These are phyloP conservation scores for Corythucha ciliata DNA, from an alignment of 2,888 invertebrate genomes.

Conservation along the genomic window DNA sequence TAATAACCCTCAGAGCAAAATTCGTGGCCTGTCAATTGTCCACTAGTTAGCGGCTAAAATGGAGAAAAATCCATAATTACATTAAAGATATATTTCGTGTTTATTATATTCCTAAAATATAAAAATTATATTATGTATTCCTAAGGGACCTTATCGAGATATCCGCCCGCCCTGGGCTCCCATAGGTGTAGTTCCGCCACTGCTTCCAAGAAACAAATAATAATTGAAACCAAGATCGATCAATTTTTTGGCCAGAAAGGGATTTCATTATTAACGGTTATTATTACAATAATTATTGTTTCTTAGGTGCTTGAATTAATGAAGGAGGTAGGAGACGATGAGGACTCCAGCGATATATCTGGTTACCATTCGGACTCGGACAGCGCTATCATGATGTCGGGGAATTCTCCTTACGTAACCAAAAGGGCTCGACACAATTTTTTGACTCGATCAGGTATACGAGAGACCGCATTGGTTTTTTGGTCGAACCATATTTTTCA, in stretches of 20 bases:
- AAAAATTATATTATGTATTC: too few relatives aligned
- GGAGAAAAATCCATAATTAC: too few relatives aligned
- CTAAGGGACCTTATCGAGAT: too few relatives aligned
- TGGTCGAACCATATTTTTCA: background rate
- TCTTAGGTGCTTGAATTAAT: constrained; percentile 60
- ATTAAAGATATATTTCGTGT: too few relatives aligned
- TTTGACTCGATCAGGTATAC: constrained; percentile 44
- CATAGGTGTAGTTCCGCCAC: too few relatives aligned
- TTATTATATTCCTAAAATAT: too few relatives aligned
- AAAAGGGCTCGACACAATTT: constrained; percentile 45
- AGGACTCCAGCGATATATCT: constrained; percentile 55
- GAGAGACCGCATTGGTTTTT: constrained; percentile 6
- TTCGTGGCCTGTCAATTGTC: too few relatives aligned
- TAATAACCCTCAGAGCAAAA: too few relatives aligned
- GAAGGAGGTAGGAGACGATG: constrained; percentile 46
- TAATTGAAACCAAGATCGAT: too few relatives aligned
- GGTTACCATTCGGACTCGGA: constrained; percentile 80
- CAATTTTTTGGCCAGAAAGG: background rate
- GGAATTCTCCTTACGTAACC: constrained; percentile 44
- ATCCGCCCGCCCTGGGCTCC: too few relatives aligned
- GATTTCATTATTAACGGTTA: background rate
- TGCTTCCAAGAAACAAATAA: too few relatives aligned
- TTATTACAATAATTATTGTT: background rate
- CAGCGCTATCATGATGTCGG: constrained; percentile 46
- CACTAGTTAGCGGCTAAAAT: too few relatives aligned